Base-by-base conservation (phyloP, 2,797 vertebrate species). In the Acanthis flammea region DNA sequence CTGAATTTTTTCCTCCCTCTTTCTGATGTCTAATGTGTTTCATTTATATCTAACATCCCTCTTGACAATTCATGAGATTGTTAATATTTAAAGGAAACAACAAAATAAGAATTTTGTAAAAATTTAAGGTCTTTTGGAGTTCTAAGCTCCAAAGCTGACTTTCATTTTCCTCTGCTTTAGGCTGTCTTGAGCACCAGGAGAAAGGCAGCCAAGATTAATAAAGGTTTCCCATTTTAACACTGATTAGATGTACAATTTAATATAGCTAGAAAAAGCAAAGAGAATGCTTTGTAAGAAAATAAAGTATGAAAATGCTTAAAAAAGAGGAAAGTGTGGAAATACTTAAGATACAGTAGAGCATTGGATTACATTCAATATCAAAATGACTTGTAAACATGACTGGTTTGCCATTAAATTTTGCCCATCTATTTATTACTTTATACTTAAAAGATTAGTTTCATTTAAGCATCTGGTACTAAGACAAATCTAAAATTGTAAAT, bases 161-260 rank as follows among this genome's bases (percentile, higher is more conserved):
- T 97, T 96, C 80, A 90, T 95, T 97, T 96, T 94, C 94, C 86
- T 95, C 95, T 58, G 85, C 90, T 94, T 97, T 90, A 87, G 96
- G 87, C 75, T 95, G 81, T 92, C 94, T 96, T 86, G 90, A 95
- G 70, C 94, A 87, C 93, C 92, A 58, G 17, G 91, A 96, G 89
- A 97, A 96, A 97, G 91, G 91, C 94, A 94, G 95, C 76, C 94
- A 89, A 63, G 88, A 95, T 92, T 95, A 95, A 95, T 95, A 88
- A 97, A 92, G 33, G 45, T 67, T 96, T 85, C 62, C 85, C 65
- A 92, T 57, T 89, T 95, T 91, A 89, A 23, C 42, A 55, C 78
- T 83, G 76, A 92, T 88, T 88, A 93, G 71, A 48, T 30, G 30
- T 78, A 25, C 4, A 14, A 61, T 75, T 91, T 89, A 85, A 91